Evolutionary conservation across 2,113 vertebrate species (phyloP).

Genomic region (Xiphophorus hellerii): DNA sequence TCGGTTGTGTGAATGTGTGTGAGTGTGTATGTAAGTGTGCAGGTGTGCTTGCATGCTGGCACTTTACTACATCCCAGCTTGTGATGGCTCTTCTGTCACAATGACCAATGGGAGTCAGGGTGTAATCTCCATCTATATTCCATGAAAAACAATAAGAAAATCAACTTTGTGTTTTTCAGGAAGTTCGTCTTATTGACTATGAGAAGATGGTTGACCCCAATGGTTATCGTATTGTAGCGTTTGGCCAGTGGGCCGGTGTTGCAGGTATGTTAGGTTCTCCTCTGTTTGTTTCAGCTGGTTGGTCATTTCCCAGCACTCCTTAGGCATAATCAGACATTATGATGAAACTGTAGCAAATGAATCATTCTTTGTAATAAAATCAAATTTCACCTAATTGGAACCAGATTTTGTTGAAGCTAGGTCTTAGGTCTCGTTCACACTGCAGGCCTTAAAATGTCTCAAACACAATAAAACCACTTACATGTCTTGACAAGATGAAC

Average conservation of each 20-base stretch:
- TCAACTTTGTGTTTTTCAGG: conserved; percentile 74
- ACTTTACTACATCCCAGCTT: too few species aligned
- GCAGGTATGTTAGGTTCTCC: conserved; percentile 81
- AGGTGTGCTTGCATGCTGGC: too few species aligned
- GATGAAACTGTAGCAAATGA: neutral
- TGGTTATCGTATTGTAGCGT: conserved; percentile 92
- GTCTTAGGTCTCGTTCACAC: too few species aligned
- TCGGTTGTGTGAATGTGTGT: too few species aligned
- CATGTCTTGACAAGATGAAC: too few species aligned
- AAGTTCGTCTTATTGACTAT: conserved; percentile 97
- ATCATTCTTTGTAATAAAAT: neutral
- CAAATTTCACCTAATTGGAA: neutral
- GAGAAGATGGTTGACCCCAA: conserved; percentile 98
- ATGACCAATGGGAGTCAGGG: neutral
- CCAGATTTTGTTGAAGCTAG: too few species aligned
- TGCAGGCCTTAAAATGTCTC: too few species aligned
- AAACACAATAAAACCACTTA: too few species aligned
- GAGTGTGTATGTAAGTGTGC: too few species aligned
- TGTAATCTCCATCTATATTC: neutral
- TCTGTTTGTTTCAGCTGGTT: too few species aligned
- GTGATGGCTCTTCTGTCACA: too few species aligned
- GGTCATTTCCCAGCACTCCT: too few species aligned
- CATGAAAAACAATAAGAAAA: neutral
- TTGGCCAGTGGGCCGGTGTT: conserved; percentile 97
- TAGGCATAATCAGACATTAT: neutral